These are phyloP conservation scores for Helobdella robusta DNA, from an alignment of 2,888 invertebrate species.

Conservation along the genomic window DNA sequence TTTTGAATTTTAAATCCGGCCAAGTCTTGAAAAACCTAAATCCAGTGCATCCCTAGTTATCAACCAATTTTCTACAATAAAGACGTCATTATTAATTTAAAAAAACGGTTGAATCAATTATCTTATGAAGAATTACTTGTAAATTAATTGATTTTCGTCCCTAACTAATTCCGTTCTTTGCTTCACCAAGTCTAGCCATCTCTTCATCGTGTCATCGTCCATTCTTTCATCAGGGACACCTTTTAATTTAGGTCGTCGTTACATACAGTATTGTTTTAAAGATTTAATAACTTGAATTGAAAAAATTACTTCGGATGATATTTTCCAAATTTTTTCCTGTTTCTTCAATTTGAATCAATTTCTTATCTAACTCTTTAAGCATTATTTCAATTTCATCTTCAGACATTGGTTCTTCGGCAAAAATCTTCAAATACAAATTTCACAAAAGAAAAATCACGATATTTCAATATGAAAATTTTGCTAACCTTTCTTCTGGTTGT, in stretches of 20 bases:
- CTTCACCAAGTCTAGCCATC: constrained; percentile 81
- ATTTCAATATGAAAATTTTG: too few species aligned
- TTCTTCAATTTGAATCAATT: constrained; percentile 9
- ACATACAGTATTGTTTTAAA: too few species aligned
- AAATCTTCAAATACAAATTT: background rate
- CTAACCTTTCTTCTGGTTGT: too few species aligned
- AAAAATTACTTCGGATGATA: background rate
- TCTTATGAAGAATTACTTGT: constrained; percentile 58
- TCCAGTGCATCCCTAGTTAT: too few species aligned
- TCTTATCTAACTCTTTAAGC: background rate
- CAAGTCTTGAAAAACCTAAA: too few species aligned
- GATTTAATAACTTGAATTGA: background rate
- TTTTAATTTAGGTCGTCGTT: background rate
- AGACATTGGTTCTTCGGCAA: background rate
- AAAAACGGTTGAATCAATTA: background rate
- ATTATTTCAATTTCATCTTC: background rate
- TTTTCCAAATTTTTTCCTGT: constrained; percentile 4
- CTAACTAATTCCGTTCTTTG: constrained; percentile 87
- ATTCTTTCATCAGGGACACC: constrained; percentile 7
- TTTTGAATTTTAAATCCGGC: too few species aligned
- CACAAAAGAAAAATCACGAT: too few species aligned
- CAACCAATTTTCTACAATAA: too few species aligned
- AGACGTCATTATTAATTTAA: background rate
- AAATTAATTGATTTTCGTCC: constrained; percentile 83
- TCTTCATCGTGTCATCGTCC: constrained; percentile 61